These are phyloP conservation scores for Drosophila glabriapex DNA, from an alignment of 2,888 invertebrate genomes.

Conservation along the genomic window DNA sequence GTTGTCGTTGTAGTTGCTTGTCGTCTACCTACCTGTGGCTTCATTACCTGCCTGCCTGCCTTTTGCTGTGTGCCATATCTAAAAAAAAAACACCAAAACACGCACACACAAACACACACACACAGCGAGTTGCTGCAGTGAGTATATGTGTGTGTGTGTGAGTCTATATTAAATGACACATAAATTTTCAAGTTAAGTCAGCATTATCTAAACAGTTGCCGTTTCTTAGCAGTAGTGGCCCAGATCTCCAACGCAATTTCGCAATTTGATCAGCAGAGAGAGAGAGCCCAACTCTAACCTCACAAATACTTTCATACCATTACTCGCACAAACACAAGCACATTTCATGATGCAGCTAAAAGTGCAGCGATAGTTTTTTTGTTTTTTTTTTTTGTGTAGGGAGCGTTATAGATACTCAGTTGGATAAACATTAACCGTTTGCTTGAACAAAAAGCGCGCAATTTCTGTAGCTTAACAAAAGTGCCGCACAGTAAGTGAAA, in stretches of 20 bases:
- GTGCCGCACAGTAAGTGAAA: slow-evolving; percentile 2
- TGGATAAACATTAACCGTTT: slow-evolving; percentile 51
- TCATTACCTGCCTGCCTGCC: slow-evolving; percentile 62
- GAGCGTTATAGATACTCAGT: slow-evolving; percentile 20
- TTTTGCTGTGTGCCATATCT: slow-evolving; percentile 46
- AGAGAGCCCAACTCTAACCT: slow-evolving; percentile 28
- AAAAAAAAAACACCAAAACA: slow-evolving; percentile 34
- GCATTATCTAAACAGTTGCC: slow-evolving; percentile 68
- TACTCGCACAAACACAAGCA: slow-evolving; percentile 6
- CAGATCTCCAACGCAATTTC: slow-evolving; percentile 41
- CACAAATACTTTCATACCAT: slow-evolving; percentile 11
- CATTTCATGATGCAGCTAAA: slow-evolving; percentile 13
- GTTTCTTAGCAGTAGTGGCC: slow-evolving; percentile 37
- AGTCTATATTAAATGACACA: slow-evolving; percentile 66
- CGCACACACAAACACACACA: slow-evolving; percentile 24
- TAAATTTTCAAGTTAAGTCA: slow-evolving; percentile 67
- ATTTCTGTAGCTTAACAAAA: slow-evolving; percentile 46
- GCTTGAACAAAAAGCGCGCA: slow-evolving; percentile 39
- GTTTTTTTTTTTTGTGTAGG: neutral
- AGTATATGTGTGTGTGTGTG: slow-evolving; percentile 14
- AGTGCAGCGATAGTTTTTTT: slow-evolving; percentile 35
- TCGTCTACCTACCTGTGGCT: slow-evolving; percentile 71
- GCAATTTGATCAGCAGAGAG: slow-evolving; percentile 41
- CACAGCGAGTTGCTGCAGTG: slow-evolving; percentile 43
- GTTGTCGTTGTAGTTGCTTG: slow-evolving; percentile 50